A percentile compares a stretch with the other conserved stretches of the same genome.
These are phyloP conservation scores for Mus pahari DNA, from an alignment of 2,113 vertebrate species.

Conservation along the genomic window DNA sequence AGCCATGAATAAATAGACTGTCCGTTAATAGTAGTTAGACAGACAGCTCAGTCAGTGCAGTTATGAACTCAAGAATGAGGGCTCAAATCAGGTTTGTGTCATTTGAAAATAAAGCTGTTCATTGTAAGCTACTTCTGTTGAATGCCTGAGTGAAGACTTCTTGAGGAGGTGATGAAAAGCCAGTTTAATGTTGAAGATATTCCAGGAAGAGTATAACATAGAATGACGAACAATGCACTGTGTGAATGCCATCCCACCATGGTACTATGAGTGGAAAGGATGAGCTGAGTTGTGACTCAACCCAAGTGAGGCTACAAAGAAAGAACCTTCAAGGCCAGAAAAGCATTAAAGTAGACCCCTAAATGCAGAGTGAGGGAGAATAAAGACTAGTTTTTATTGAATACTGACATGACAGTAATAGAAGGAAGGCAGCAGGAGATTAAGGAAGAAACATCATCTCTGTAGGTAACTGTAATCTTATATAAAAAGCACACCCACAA, in stretches of 20 bases:
- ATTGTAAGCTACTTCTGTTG: neutral
- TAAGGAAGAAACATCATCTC: neutral
- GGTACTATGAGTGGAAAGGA: neutral
- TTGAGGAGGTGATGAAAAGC: neutral
- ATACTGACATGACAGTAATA: neutral
- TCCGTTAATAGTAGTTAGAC: neutral
- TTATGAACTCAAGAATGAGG: neutral
- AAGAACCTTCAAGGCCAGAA: neutral
- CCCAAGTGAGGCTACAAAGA: neutral
- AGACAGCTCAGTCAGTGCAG: neutral
- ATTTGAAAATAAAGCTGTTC: conserved; percentile 5
- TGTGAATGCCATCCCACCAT: neutral
- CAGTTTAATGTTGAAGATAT: neutral
- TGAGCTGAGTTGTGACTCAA: neutral
- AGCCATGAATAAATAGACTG: too few species aligned
- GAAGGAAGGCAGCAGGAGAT: neutral
- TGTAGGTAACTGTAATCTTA: neutral
- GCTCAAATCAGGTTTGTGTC: neutral
- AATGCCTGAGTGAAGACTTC: neutral
- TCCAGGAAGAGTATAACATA: neutral
- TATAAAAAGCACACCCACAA: neutral
- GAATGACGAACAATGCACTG: neutral
- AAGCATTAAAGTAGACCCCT: neutral
- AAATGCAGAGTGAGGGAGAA: too few species aligned
- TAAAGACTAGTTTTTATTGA: neutral